phyloP scores from a whole-genome alignment of 2,888 invertebrate species.

The Cyclophora albipunctata region DNA sequence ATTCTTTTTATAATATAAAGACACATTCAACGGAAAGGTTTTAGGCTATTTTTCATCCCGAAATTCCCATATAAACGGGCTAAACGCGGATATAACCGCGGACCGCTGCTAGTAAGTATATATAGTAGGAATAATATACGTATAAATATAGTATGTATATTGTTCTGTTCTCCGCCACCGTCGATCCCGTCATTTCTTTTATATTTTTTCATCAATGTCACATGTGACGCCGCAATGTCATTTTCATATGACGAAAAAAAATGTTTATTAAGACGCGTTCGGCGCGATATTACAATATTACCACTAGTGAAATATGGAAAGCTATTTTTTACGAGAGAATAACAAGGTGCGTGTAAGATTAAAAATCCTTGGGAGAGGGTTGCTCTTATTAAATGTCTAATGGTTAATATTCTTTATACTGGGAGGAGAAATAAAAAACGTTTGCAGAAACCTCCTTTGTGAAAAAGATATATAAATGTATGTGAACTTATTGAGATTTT shows the following conservation, averaged over 20 bases:
- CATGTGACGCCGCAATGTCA: constrained; percentile 74
- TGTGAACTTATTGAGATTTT: no score
- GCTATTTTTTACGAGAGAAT: constrained; percentile 72
- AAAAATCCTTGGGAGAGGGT: constrained; percentile 54
- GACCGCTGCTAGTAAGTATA: no score
- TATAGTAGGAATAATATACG: no score
- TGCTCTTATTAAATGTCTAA: constrained; percentile 30
- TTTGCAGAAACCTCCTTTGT: background rate
- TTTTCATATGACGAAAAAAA: constrained; percentile 72
- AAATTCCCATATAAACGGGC: no score
- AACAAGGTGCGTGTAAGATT: constrained; percentile 69
- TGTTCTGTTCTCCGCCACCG: constrained; percentile 17
- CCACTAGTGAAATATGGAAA: constrained; percentile 73
- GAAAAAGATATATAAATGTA: no score
- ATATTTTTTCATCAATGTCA: constrained; percentile 76
- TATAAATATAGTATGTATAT: no score
- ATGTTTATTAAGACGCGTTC: constrained; percentile 69
- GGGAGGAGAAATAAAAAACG: constrained; percentile 1
- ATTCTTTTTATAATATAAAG: no score
- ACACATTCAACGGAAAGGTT: no score
- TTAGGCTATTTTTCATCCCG: no score
- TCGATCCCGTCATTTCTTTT: constrained; percentile 69
- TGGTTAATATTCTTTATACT: constrained; percentile 5
- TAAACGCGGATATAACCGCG: no score
- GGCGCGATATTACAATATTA: constrained; percentile 70